phyloP scores from a whole-genome alignment of 2,113 vertebrate species.

The Ancistrus triradiatus region DNA sequence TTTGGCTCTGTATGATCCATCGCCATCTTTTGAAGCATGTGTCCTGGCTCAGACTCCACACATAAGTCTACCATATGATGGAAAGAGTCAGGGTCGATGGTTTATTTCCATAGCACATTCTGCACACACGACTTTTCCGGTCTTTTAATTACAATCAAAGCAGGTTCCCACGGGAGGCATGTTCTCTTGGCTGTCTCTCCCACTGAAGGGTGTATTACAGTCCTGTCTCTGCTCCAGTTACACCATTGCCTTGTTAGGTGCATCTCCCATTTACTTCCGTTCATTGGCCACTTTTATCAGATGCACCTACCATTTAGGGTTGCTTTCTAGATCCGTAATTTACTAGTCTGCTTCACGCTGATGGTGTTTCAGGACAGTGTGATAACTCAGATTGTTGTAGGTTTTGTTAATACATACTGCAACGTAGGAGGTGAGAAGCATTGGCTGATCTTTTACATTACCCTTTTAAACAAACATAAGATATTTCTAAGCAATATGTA shows the following conservation, averaged over 20 bases:
- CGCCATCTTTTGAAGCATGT: slow-evolving; percentile 4
- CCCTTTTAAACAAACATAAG: no score
- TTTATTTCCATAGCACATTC: slow-evolving; percentile 25
- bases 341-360: no score
- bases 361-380: no score
- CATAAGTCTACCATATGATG: background rate
- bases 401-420: no score
- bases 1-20: background rate
- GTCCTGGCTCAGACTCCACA: slow-evolving; percentile 9
- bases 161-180: background rate
- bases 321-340: no score
- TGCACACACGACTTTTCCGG: slow-evolving; percentile 17
- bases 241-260: no score
- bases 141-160: slow-evolving; percentile 26
- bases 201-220: slow-evolving; percentile 19
- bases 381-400: no score
- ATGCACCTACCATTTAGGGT: background rate
- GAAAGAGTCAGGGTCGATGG: background rate
- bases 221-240: slow-evolving; percentile 1
- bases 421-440: no score
- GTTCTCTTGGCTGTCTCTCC: background rate
- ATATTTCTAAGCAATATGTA: no score
- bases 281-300: background rate
- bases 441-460: no score
- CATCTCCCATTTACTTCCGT: background rate